phyloP scores from a whole-genome alignment of 2,888 invertebrate species.

The Standfussiana lucernea region DNA sequence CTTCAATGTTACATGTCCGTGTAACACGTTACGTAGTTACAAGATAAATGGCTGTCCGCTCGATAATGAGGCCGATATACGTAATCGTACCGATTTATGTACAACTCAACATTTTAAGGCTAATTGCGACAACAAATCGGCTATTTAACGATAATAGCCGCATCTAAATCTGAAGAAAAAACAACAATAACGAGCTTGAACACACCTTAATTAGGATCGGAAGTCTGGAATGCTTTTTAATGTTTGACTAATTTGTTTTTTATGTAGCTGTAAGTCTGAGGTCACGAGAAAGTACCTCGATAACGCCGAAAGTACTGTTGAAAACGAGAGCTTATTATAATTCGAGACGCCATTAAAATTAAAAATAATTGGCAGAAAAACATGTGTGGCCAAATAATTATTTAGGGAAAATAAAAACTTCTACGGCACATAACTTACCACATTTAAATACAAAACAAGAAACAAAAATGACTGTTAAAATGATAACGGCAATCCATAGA shows the following conservation, averaged over 20 bases:
- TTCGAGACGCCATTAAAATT: conserved; percentile 68
- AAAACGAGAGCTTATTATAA: conserved; percentile 64
- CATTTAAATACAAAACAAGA: background rate
- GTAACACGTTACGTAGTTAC: conserved; percentile 38
- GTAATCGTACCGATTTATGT: conserved; percentile 80
- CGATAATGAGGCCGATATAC: conserved; percentile 72
- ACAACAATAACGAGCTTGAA: conserved; percentile 75
- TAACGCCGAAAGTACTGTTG: conserved; percentile 62
- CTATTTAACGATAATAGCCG: conserved; percentile 84
- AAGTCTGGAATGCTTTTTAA: conserved; percentile 84
- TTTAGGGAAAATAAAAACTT: conserved; percentile 5
- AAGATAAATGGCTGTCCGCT: conserved; percentile 57
- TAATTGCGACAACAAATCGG: conserved; percentile 83
- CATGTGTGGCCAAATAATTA: conserved; percentile 54
- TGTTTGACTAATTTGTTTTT: conserved; percentile 86
- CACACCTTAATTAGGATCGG: conserved; percentile 86
- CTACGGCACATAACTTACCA: background rate
- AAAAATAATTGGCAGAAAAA: conserved; percentile 70
- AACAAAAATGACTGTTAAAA: conserved; percentile 3
- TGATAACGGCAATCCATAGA: conserved; percentile 32
- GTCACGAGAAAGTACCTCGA: conserved; percentile 64
- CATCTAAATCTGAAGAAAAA: conserved; percentile 81
- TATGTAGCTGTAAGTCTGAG: conserved; percentile 63
- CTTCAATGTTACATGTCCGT: conserved; percentile 31
- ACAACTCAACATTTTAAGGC: conserved; percentile 81